Evolutionary conservation across 2,113 vertebrate species (phyloP).

Genomic region (Paracanthobrama guichenoti): DNA sequence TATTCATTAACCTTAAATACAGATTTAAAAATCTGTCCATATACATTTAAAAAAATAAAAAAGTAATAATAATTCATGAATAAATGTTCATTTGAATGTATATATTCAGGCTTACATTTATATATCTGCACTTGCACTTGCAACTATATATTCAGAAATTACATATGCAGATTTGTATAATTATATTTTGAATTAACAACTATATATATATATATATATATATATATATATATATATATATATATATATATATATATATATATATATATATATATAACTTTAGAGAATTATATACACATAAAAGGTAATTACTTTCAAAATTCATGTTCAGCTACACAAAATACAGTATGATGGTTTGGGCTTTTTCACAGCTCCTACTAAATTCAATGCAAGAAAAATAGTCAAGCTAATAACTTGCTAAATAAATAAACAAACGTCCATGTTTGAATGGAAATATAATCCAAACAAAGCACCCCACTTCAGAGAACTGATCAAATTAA

Average conservation of each 20-base stretch:
- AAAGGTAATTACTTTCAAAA: background rate
- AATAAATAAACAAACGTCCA: background rate
- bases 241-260: too few species aligned
- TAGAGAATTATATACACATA: background rate
- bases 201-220: too few species aligned
- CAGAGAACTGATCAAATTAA: constrained; percentile 37
- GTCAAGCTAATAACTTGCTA: background rate
- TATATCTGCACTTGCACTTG: background rate
- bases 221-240: too few species aligned
- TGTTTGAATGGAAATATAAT: constrained; percentile 24
- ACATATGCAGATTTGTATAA: background rate
- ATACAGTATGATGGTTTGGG: too few species aligned
- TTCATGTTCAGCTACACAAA: background rate
- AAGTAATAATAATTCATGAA: too few species aligned
- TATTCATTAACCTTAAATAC: background rate
- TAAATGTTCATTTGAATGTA: background rate
- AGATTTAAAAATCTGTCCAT: background rate
- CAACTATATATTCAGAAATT: background rate
- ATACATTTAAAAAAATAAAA: background rate
- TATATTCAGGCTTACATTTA: background rate
- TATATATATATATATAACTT: background rate
- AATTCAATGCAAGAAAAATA: background rate
- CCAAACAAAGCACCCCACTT: background rate
- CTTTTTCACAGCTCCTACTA: background rate
- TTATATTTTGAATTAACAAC: background rate